Conservation (phyloP, 2,113 vertebrate genomes). For the Zapus hudsonius region DNA sequence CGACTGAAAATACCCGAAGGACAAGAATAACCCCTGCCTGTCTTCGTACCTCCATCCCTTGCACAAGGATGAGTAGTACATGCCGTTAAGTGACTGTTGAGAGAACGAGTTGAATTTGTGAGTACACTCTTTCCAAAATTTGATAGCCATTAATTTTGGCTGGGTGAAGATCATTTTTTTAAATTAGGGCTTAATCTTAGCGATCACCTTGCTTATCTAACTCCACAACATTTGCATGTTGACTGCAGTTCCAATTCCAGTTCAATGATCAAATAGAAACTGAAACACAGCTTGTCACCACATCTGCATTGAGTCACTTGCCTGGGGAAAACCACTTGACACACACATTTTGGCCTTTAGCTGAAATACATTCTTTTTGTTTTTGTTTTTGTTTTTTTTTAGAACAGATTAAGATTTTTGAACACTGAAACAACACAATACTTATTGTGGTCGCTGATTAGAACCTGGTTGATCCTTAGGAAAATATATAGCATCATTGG, state of each 20-base stretch:
- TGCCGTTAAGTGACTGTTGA: background rate
- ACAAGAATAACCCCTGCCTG: background rate
- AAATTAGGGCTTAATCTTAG: constrained; percentile 47
- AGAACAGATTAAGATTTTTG: background rate
- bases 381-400: constrained; percentile 42
- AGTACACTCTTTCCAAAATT: constrained; percentile 23
- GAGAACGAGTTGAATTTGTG: constrained; percentile 3
- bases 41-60: background rate
- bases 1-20: background rate
- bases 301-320: constrained; percentile 43
- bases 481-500: background rate
- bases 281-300: constrained; percentile 22
- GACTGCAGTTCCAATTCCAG: constrained; percentile 9
- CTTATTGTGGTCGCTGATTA: background rate
- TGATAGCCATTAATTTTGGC: constrained; percentile 19
- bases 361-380: no score
- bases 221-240: constrained; percentile 8
- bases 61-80: background rate
- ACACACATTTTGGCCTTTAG: constrained; percentile 48
- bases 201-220: constrained; percentile 25
- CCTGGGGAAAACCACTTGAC: background rate
- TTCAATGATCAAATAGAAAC: constrained; percentile 42
- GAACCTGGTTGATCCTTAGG: background rate
- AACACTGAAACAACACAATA: constrained; percentile 33
- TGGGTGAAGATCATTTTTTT: constrained; percentile 6